phyloP scores from a whole-genome alignment of 2,888 invertebrate genomes.

The Folsomia candida region DNA sequence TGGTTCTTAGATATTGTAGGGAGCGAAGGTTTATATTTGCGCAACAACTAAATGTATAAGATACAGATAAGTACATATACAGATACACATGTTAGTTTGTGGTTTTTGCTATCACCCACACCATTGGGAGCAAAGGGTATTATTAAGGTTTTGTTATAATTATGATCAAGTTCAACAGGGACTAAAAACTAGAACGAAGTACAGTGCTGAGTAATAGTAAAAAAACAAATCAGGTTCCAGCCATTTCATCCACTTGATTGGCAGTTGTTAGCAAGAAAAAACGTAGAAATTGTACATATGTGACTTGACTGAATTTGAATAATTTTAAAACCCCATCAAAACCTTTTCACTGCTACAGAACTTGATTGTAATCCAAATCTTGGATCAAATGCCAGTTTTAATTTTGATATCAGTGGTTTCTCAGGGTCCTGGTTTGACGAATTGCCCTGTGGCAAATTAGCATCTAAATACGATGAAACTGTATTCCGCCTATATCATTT shows the following conservation, averaged over 20 bases:
- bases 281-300: not conserved
- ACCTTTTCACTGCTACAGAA: not conserved
- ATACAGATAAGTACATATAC: too few relatives aligned
- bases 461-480: not conserved
- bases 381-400: slow-evolving; percentile 11
- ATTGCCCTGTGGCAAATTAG: slow-evolving; percentile 9
- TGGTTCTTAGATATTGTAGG: not conserved
- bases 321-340: not conserved
- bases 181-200: not conserved
- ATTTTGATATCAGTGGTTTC: slow-evolving; percentile 10
- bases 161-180: slow-evolving; percentile 7
- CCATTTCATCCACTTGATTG: not conserved
- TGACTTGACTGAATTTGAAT: slow-evolving; percentile 10
- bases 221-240: too few relatives aligned
- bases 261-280: not conserved
- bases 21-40: not conserved
- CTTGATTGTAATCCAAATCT: slow-evolving; percentile 12
- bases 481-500: not conserved
- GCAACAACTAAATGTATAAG: too few relatives aligned
- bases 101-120: not conserved
- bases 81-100: not conserved
- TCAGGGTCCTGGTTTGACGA: not conserved
- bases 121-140: not conserved
- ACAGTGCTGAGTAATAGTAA: not conserved
- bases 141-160: slow-evolving; percentile 8